phyloP scores from a whole-genome alignment of 1,140 invertebrate species.

The Aleiodes sp. region DNA sequence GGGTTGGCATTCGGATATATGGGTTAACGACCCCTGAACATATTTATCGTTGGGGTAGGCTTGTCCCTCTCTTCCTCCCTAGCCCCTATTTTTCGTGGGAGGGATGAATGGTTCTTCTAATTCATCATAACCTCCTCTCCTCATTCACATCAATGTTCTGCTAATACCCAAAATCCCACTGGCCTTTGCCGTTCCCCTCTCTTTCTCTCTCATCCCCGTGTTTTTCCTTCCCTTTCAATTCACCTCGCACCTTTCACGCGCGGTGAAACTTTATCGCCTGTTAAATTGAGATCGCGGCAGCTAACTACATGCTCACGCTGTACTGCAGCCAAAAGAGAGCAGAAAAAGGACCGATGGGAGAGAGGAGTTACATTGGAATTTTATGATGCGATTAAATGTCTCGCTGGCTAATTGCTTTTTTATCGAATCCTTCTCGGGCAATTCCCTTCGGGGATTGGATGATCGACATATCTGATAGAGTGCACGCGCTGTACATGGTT shows the following conservation, averaged over 20 bases:
- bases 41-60: slow-evolving; percentile 56
- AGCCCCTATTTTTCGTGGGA: slow-evolving; percentile 40
- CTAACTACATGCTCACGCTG: slow-evolving; percentile 20
- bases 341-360: slow-evolving; percentile 13
- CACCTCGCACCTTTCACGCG: not conserved
- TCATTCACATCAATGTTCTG: slow-evolving; percentile 36
- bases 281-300: slow-evolving; percentile 45
- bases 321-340: slow-evolving; percentile 14
- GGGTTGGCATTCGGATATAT: slow-evolving; percentile 34
- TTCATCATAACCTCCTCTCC: slow-evolving; percentile 55
- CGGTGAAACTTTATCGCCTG: slow-evolving; percentile 47
- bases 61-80: not conserved
- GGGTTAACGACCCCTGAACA: slow-evolving; percentile 49
- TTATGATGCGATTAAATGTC: slow-evolving; percentile 51
- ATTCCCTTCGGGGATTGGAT: not conserved
- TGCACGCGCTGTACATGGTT: not conserved
- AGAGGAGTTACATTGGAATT: slow-evolving; percentile 36
- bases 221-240: not conserved
- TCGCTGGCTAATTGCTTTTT: slow-evolving; percentile 52
- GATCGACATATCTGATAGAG: not conserved
- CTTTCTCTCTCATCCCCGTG: not conserved
- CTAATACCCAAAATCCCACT: slow-evolving; percentile 38
- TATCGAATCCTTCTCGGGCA: slow-evolving; percentile 33
- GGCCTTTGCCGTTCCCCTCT: slow-evolving; percentile 16
- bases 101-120: slow-evolving; percentile 48